These are phyloP conservation scores for Bradypodion ventrale DNA, from an alignment of 2,797 vertebrate genomes.

Conservation along the genomic window DNA sequence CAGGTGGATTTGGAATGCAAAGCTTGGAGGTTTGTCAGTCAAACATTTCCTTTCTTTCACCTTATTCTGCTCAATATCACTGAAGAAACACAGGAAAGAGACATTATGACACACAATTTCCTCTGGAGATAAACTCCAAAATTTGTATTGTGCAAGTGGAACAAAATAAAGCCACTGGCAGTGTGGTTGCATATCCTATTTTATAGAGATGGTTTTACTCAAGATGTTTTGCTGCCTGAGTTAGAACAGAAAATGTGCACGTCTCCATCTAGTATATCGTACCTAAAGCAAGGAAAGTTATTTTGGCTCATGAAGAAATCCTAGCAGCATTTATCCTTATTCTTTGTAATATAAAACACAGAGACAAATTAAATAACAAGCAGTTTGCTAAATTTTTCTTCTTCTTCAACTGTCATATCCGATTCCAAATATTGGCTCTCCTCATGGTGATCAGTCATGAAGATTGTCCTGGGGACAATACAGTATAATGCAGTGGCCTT, in stretches of 20 bases:
- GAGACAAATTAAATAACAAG: not conserved
- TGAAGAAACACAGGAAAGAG: conserved; percentile 56
- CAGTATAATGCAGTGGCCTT: no score
- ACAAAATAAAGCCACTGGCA: not conserved
- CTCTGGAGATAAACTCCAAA: conserved; percentile 32
- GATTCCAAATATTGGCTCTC: no score
- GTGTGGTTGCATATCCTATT: not conserved
- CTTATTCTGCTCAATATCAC: conserved; percentile 20
- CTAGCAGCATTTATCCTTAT: not conserved
- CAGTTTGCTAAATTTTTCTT: no score
- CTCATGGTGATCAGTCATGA: no score
- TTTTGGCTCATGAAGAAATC: not conserved
- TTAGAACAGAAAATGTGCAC: not conserved
- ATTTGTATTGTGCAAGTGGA: not conserved
- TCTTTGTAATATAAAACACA: not conserved
- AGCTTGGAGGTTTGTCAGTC: conserved; percentile 25
- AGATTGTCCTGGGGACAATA: no score
- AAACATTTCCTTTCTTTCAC: conserved; percentile 36
- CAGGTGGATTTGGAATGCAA: conserved; percentile 47
- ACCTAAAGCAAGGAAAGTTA: not conserved
- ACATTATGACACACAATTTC: conserved; percentile 51
- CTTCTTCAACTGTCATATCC: no score
- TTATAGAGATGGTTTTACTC: not conserved
- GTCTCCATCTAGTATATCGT: not conserved
- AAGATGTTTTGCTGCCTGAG: not conserved